Percentiles rank a stretch among this genome's conserved stretches.
Evolutionary conservation across 2,797 vertebrate species (phyloP).

Genomic region (Odontamblyopus lacepedii): DNA sequence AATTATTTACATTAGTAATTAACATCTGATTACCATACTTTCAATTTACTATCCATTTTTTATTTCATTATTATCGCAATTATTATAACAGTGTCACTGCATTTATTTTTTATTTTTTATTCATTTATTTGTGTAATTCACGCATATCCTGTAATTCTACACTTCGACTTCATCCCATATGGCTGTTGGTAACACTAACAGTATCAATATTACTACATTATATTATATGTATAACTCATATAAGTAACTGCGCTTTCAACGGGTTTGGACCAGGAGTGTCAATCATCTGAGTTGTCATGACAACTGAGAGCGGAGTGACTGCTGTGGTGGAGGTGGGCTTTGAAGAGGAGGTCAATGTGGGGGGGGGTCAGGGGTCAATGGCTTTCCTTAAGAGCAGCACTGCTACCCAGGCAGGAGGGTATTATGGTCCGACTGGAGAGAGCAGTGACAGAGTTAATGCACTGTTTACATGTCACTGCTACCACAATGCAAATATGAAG

Average conservation of each 20-base stretch:
- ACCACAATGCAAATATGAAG: background rate
- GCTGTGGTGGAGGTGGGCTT: background rate
- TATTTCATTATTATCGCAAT: no score
- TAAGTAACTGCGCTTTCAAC: background rate
- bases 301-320: background rate
- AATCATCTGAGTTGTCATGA: background rate
- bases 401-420: constrained; percentile 19
- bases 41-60: no score
- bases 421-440: constrained; percentile 12
- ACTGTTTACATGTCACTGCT: background rate
- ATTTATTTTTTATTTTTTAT: no score
- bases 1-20: no score
- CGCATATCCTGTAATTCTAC: background rate
- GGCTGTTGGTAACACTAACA: background rate
- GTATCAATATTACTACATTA: background rate
- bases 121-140: background rate
- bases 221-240: background rate
- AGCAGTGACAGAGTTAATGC: background rate
- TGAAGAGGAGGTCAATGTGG: constrained; percentile 12
- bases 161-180: background rate
- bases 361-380: constrained; percentile 18
- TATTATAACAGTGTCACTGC: background rate
- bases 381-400: constrained; percentile 10
- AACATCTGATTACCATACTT: no score
- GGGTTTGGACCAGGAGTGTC: background rate